phyloP scores from a whole-genome alignment of 30 jellyfish, hydroid and myxozoan genomes.

The Chironex yamaguchii region DNA sequence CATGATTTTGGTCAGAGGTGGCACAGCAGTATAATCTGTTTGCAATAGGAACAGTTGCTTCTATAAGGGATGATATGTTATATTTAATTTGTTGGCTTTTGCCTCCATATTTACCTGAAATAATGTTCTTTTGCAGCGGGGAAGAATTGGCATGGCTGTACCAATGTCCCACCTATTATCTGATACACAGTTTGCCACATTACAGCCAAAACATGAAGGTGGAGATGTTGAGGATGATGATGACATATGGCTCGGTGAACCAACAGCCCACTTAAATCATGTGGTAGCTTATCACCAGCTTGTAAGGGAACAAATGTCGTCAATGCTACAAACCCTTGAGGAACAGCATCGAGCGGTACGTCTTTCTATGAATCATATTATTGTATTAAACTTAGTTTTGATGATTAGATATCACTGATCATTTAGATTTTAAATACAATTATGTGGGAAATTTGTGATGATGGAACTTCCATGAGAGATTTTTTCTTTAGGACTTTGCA shows the following conservation, averaged over 20 bases:
- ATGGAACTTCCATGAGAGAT: too few relatives aligned
- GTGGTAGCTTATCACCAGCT: conserved; percentile 98
- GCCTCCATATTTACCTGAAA: background rate
- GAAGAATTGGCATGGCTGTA: conserved; percentile 86
- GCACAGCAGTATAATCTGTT: too few relatives aligned
- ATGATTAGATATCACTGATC: too few relatives aligned
- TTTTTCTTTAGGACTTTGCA: too few relatives aligned
- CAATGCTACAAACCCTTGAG: conserved; percentile 77
- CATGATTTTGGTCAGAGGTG: too few relatives aligned
- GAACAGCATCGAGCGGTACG: conserved; percentile 86
- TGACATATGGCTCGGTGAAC: conserved; percentile 99
- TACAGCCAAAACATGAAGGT: conserved; percentile 38
- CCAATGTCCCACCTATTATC: conserved; percentile 88
- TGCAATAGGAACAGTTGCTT: too few relatives aligned
- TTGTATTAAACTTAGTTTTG: too few relatives aligned
- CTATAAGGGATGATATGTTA: background rate
- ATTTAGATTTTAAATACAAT: too few relatives aligned
- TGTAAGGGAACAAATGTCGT: conserved; percentile 95
- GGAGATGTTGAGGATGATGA: conserved; percentile 82
- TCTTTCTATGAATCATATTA: background rate
- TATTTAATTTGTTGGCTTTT: background rate
- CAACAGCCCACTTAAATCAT: conserved; percentile 96
- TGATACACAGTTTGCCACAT: conserved; percentile 69
- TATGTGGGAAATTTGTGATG: too few relatives aligned
- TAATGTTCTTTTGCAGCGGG: conserved; percentile 64